Conservation (phyloP, 1,140 invertebrate genomes). For the Drosophila truncata region DNA sequence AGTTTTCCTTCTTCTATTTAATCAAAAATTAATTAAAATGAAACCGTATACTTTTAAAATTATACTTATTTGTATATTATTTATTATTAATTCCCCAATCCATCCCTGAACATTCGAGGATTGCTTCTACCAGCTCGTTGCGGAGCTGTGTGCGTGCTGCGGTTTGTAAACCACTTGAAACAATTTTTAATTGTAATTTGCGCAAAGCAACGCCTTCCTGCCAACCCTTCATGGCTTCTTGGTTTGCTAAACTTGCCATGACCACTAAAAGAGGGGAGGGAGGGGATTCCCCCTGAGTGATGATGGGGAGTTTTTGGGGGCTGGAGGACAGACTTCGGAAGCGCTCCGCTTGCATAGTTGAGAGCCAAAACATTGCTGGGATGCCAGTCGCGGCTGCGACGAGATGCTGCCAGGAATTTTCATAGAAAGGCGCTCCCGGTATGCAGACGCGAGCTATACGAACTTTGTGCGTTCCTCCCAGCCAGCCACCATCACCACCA, state of each 20-base stretch:
- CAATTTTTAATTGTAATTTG: constrained; percentile 84
- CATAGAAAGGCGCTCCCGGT: constrained; percentile 78
- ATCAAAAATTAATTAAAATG: too few relatives aligned
- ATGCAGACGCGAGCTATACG: constrained; percentile 76
- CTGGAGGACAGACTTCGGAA: constrained; percentile 44
- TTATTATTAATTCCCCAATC: neutral
- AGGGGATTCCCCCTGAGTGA: neutral
- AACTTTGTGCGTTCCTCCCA: constrained; percentile 49
- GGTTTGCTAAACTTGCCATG: constrained; percentile 45
- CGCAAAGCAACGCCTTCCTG: constrained; percentile 72
- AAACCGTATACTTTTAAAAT: neutral
- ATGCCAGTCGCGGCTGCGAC: constrained; percentile 78
- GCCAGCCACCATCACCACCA: neutral
- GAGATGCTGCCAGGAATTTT: constrained; percentile 71
- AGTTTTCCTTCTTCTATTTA: neutral
- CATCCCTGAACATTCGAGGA: constrained; percentile 35
- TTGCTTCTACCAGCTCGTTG: constrained; percentile 18
- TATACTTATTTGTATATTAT: neutral
- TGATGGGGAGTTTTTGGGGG: neutral
- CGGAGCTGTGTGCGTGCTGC: constrained; percentile 68
- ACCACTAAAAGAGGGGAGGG: neutral
- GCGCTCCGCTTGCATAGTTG: constrained; percentile 70
- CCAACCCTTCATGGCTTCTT: constrained; percentile 6
- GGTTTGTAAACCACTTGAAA: constrained; percentile 83
- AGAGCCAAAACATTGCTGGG: constrained; percentile 68